Conservation (phyloP, 2,113 vertebrate genomes). For the Lepisosteus osseus region DNA sequence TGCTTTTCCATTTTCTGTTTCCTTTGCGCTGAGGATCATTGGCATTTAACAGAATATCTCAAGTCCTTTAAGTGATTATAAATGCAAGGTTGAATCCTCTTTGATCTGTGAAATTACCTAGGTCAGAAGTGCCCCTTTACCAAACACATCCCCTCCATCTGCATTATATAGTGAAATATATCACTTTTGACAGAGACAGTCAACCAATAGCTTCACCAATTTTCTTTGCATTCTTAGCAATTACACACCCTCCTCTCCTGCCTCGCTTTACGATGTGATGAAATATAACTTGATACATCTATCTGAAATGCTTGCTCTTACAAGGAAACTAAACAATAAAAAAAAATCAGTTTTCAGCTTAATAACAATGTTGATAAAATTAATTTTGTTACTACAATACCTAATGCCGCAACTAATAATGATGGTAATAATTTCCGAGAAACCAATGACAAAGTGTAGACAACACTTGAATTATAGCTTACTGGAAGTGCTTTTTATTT, state of each 20-base stretch:
- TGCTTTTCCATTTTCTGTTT: not conserved
- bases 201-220: constrained; percentile 15
- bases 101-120: constrained; percentile 52
- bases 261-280: not conserved
- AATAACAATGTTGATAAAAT: no score
- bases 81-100: constrained; percentile 41
- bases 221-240: constrained; percentile 30
- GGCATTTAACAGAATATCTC: not conserved
- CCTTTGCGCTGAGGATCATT: not conserved
- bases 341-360: no score
- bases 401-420: not conserved
- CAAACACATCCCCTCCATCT: constrained; percentile 47
- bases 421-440: not conserved
- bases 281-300: not conserved
- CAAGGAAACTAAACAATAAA: no score
- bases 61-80: not conserved
- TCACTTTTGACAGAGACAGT: constrained; percentile 62
- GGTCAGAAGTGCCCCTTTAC: constrained; percentile 42
- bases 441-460: constrained; percentile 9
- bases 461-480: constrained; percentile 6
- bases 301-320: no score
- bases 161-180: constrained; percentile 50
- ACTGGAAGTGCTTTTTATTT: constrained; percentile 11
- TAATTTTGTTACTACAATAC: no score
- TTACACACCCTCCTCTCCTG: constrained; percentile 31